phyloP scores from a whole-genome alignment of 2,888 invertebrate species.

The Eupithecia centaureata region DNA sequence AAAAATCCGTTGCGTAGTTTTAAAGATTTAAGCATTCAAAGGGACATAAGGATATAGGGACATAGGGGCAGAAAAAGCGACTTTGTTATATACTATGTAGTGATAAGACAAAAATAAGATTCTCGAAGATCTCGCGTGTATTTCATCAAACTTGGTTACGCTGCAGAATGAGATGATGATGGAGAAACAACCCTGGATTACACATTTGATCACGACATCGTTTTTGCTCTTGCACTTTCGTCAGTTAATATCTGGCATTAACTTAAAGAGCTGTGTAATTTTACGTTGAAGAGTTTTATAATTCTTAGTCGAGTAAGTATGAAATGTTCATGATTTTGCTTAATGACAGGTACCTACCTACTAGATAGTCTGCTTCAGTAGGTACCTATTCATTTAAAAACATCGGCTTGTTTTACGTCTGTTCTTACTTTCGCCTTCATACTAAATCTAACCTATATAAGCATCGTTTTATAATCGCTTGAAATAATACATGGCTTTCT shows the following conservation, averaged over 20 bases:
- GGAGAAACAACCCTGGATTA: conserved; percentile 40
- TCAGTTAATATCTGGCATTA: conserved; percentile 40
- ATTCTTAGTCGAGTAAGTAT: conserved; percentile 9
- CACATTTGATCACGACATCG: conserved; percentile 37
- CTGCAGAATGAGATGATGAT: conserved; percentile 15
- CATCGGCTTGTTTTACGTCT: background rate
- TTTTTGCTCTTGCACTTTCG: conserved; percentile 44
- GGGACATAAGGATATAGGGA: too few relatives aligned
- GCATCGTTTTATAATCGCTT: background rate
- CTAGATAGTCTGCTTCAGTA: background rate
- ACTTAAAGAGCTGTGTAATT: conserved; percentile 33
- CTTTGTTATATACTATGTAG: too few relatives aligned
- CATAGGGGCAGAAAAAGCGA: too few relatives aligned
- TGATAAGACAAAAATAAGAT: too few relatives aligned
- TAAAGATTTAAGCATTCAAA: too few relatives aligned
- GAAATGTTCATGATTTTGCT: conserved; percentile 4
- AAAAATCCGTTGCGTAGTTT: too few relatives aligned
- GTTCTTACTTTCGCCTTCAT: background rate
- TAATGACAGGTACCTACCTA: background rate
- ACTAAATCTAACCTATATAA: background rate
- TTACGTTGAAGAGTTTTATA: conserved; percentile 16
- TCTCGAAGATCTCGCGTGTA: conserved; percentile 1
- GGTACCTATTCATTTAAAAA: background rate
- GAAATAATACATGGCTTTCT: background rate
- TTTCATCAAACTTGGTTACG: conserved; percentile 13